These are phyloP conservation scores for Mixornis gularis DNA, from an alignment of 2,113 vertebrate genomes.

Conservation along the genomic window DNA sequence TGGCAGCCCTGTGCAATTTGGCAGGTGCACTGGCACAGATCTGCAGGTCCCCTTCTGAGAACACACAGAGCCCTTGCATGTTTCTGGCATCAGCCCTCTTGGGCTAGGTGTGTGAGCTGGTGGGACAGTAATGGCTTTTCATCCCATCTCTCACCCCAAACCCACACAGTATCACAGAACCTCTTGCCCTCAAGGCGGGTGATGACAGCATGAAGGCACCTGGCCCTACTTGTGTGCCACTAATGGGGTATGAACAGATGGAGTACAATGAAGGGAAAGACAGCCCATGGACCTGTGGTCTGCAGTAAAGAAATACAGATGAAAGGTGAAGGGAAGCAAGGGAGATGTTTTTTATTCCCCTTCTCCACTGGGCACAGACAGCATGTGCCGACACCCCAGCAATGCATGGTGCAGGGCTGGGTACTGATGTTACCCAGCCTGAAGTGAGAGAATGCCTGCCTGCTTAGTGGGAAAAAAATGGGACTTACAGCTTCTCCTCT, in stretches of 20 bases:
- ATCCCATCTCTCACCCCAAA: neutral
- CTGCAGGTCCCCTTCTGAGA: neutral
- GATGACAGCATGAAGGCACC: neutral
- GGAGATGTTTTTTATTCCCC: neutral
- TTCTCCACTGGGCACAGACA: neutral
- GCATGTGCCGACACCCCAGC: rapidly evolving
- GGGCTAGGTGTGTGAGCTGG: neutral
- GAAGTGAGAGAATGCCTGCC: neutral
- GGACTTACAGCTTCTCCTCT: neutral
- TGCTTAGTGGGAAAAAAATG: neutral
- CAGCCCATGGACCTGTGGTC: neutral
- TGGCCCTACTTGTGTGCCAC: neutral
- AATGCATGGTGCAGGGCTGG: rapidly evolving
- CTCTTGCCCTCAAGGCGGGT: neutral
- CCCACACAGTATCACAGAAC: neutral
- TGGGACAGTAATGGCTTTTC: neutral
- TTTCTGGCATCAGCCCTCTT: neutral
- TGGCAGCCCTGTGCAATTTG: rapidly evolving
- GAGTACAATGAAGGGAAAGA: neutral
- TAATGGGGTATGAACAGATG: neutral
- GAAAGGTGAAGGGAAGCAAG: neutral
- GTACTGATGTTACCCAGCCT: neutral
- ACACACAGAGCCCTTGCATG: rapidly evolving
- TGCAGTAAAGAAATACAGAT: neutral
- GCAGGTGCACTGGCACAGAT: neutral